Evolutionary conservation across 2,113 vertebrate species (phyloP), one percentile per base, ranked within the genome.

Genomic region (Oncorhynchus clarkii): DNA sequence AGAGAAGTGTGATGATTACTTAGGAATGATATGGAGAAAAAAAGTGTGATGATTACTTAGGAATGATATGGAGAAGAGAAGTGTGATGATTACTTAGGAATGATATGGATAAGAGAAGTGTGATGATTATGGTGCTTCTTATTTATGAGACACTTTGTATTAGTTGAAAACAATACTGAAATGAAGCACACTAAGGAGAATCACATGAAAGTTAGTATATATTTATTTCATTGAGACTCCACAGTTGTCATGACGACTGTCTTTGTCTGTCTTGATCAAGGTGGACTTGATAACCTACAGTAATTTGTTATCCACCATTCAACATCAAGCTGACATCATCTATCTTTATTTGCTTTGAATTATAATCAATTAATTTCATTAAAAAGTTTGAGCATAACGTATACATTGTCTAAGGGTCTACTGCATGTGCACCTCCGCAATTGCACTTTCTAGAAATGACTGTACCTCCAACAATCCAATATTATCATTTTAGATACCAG

Each of bases 31-130:
- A 88, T 77, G 34, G 7, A 39, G 34, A 39, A 65, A 13, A 27
- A 26, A 27, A 29, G 64, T 12, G 77, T 85, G n/a, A 22, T 22
- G 74, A 75, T 86, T 77, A 85, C 75, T 71, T 66, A 73, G 64
- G 71, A 48, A 73, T 49, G 34, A 87, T 75, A 88, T 78, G 7
- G 7, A 39, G 34, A 39, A 65, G 26, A 14, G 64, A 27, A 16
- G 64, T 12, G 29, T 31, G 29, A 31, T 31, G 29, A 31, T 31
- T 31, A 5, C 4, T 31, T 5, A 31, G 29, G 29, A 31, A 31
- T 31, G 29, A 31, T 31, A 31, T 31, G 29, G 29, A 31, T 4
- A 31, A 65, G 24, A 26, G 62, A 66, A 65, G 62, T 11, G 24
- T 27, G 24, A 66, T 26, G n/a, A 14, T 66, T 29, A 27, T 29